Evolutionary conservation across 2,113 vertebrate species (phyloP), one percentile per base, ranked within the genome.

Genomic region (Bothrops jararaca): DNA sequence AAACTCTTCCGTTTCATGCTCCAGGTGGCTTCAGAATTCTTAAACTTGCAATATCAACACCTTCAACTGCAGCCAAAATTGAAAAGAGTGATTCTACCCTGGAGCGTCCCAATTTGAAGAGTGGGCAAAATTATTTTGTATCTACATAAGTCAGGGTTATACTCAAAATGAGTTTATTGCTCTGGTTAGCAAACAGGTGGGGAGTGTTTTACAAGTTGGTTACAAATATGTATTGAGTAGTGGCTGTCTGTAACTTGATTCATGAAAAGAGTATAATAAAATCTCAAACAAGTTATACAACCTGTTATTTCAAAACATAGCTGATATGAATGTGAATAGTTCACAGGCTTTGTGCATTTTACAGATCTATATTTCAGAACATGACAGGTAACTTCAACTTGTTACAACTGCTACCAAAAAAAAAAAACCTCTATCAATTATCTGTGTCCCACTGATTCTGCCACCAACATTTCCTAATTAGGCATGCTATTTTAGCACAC

Each of bases 41-140:
- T 97, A 97, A 97, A 97, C 96, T 89, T 93, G 93, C 9, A 69
- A 95, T 95, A 95, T 97, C 97, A 97, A 97, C 92, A 97, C 97
- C 97, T 95, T 85, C 18, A 88, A 20, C 3, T 24, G 50, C 60
- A 34, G 52, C 42, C 22, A 7, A 53, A 64, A n/a, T 23, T 1
- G 42, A 13, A 60, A 18, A 86, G 10, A 57, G 42, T 34, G 24
- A 39, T 39, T 26, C 93, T 93, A 97, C 94, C 93, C 93, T 95
- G 0, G 85, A 45, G 88, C 54, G 74, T 95, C 89, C 92, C 94
- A 24, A n/a, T 54, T 45, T 90, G 88, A 20, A 48, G 7, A 85
- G 42, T 1, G 20, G 15, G 39, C 22, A 89, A n/a, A 85, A 34
- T 58, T n/a, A 26, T 48, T 11, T 22, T 6, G 20, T n/a, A 13